Evolutionary conservation across 1,140 invertebrate species (phyloP).

Genomic region (Laupala kohalensis): DNA sequence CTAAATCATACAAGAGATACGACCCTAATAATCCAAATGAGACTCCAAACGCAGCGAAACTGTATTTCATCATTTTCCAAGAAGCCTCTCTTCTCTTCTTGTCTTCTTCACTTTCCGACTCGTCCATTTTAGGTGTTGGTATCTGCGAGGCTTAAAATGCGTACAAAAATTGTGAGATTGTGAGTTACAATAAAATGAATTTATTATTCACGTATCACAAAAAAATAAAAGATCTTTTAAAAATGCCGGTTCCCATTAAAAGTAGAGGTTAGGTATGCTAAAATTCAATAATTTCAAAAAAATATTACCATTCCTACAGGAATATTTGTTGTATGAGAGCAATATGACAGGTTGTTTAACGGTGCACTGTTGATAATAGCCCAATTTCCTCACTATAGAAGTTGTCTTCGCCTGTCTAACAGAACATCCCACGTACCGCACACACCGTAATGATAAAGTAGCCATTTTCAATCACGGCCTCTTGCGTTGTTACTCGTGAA

Average conservation of each 20-base stretch:
- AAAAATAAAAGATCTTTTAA: too few species aligned
- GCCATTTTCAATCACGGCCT: background rate
- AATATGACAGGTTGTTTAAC: background rate
- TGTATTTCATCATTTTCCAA: slow-evolving; percentile 40
- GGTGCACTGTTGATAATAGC: background rate
- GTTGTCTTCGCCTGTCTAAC: background rate
- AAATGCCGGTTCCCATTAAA: too few species aligned
- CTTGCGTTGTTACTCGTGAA: too few species aligned
- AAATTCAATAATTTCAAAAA: too few species aligned
- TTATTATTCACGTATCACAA: too few species aligned
- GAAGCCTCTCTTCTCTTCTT: slow-evolving; percentile 33
- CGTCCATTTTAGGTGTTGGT: background rate
- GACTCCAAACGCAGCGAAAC: slow-evolving; percentile 34
- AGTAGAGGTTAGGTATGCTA: too few species aligned
- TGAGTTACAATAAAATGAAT: too few species aligned
- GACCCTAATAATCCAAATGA: slow-evolving; percentile 29
- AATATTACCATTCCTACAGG: background rate
- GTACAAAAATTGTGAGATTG: too few species aligned
- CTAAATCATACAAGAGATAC: slow-evolving; percentile 27
- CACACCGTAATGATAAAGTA: background rate
- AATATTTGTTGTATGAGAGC: background rate
- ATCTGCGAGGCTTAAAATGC: background rate
- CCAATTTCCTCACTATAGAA: background rate
- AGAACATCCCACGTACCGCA: background rate
- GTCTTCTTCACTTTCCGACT: slow-evolving; percentile 30